Base-by-base conservation (phyloP, 1,140 invertebrate genomes). In the Glossosoma conforme region DNA sequence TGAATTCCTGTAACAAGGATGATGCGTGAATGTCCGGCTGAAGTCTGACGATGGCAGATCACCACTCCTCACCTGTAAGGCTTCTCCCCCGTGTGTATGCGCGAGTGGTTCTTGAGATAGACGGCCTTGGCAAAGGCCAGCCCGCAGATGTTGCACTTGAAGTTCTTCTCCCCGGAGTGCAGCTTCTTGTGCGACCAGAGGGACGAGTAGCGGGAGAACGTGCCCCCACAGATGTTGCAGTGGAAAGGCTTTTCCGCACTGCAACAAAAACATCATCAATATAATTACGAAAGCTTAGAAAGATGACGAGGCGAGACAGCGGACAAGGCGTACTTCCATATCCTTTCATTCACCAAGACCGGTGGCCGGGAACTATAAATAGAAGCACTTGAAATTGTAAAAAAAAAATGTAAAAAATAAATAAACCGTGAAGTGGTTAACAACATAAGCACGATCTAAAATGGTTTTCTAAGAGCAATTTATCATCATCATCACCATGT, bases 61-160 rank as follows among this genome's bases (percentile, higher is more conserved):
- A 19, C 14, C 5, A 9, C 10, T 14, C 8, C 51, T 61, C 66
- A 79, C 72, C 89, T 86, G 64, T 90, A 93, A 1, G 89, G 89
- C 62, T 91, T 89, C 65, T 91, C 88, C 33, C 84, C 84, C 2
- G 81, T 84, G 60, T 93, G 89, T 60, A 91, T 87, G 44, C 89
- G 77, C 24, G 86, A 86, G 67, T 93, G 89, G 66, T 97, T 98
- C 66, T 95, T 94, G 38, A 96, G 77, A 72, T 91, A 90, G 6
- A 89, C 88, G 32, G 87, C 87, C 69, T 89, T 89, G 18, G 93
- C 93, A 72, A 97, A 97, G 48, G 90, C 89, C 50, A 96, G 82
- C 18, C 89, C 90, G 72, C 93, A 97, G 28, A 92, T 87, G 59
- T 90, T 87, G 73, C 93, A 97, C 66, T 90, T 90, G 65, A 91